Evolutionary conservation across 2,888 invertebrate species (phyloP), one percentile per base, ranked within the genome.

Genomic region (Drosophila anomelani): DNA sequence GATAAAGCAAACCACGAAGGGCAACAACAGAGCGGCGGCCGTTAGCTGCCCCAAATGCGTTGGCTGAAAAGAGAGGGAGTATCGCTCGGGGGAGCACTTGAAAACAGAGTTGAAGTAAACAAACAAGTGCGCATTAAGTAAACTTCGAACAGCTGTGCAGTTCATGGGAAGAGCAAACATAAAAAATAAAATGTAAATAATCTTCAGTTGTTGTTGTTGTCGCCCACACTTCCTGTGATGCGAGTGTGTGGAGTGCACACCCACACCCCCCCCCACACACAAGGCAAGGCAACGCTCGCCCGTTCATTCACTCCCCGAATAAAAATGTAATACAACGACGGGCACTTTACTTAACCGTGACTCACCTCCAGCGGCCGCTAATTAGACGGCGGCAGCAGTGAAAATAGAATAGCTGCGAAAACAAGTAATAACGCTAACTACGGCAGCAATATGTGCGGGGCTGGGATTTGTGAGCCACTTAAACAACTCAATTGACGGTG

Each of bases 21-120:
- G 53, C 71, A 49, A 55, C 43, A 51, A 68, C 34, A 55, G n/a
- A 29, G 54, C 55, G 47, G 61, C 79, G 46, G 63, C 79, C 87
- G 85, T 79, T 86, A 81, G 49, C 38, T 71, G 81, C 34, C 74
- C 81, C 57, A 86, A 88, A 83, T 84, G 88, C 17, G 76, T 76
- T 83, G 84, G 86, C 84, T 69, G 49, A 1, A 15, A 53, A 55
- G 15, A 54, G 20, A 43, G 43, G 23, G 32, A 34, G 4, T 23
- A 13, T 9, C 5, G 10, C 36, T 20, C 6, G 20, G 10, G 10
- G 12, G 36, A 15, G 26, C 39, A 23, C 17, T 29, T 23, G 10
- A 36, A 60, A 58, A 12, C 9, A 55, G 23, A 54, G 49, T 57
- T 29, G 13, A 41, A 46, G 44, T 39, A 56, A 54, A 59, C 55